Conservation (phyloP, 2,888 invertebrate genomes). For the Chromoteleia sp. region DNA sequence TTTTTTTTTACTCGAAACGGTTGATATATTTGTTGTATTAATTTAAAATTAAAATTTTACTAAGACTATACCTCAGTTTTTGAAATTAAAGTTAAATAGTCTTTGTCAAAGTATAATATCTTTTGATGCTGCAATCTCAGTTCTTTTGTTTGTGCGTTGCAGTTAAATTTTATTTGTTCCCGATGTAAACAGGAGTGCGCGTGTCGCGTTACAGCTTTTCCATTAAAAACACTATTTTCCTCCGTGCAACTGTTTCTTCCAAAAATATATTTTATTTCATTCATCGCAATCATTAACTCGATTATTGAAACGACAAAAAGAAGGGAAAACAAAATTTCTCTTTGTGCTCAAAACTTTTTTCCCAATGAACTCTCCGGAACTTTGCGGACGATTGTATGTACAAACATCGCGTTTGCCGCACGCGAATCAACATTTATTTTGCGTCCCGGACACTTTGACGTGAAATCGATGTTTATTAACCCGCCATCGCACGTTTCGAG, state of each 20-base stretch:
- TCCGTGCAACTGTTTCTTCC: background rate
- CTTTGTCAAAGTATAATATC: slow-evolving; percentile 14
- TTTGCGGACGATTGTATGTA: slow-evolving; percentile 16
- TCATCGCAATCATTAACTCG: slow-evolving; percentile 13
- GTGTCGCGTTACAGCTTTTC: background rate
- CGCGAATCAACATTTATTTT: slow-evolving; percentile 39
- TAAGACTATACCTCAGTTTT: no score
- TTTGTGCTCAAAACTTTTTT: background rate
- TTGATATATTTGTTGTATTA: no score
- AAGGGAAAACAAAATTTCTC: background rate
- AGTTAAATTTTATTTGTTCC: slow-evolving; percentile 28
- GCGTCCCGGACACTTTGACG: slow-evolving; percentile 20
- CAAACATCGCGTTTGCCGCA: slow-evolving; percentile 15
- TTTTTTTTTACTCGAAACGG: no score
- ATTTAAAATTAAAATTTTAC: no score
- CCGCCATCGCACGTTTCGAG: slow-evolving; percentile 2
- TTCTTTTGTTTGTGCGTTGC: slow-evolving; percentile 27
- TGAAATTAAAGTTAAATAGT: slow-evolving; percentile 25
- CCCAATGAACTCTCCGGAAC: slow-evolving; percentile 9
- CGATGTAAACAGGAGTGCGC: background rate
- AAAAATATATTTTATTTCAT: background rate
- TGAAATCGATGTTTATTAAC: slow-evolving; percentile 37
- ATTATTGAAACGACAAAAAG: slow-evolving; percentile 8
- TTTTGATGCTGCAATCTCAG: slow-evolving; percentile 21
- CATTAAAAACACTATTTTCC: background rate